Evolutionary conservation across 1,140 invertebrate species (phyloP), one percentile per base, ranked within the genome.

Genomic region (Halyomorpha halys): DNA sequence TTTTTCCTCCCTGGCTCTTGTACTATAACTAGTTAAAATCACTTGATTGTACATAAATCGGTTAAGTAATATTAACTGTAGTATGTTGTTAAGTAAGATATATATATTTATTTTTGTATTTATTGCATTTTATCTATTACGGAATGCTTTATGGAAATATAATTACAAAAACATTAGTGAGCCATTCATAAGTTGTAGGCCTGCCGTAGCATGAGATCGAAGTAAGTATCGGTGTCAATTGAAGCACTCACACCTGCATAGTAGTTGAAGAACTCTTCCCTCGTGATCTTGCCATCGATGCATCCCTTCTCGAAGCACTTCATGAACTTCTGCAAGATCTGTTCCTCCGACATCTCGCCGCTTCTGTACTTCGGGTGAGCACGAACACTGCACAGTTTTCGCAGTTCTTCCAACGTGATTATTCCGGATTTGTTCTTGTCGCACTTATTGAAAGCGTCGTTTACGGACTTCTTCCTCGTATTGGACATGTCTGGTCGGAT

Each of bases 191-290:
- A 78, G 74, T 90, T 90, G 76, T 90, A 97, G n/a, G 90, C 85
- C 71, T 90, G 87, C 65, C 94, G 81, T 83, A 97, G 95, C 89
- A 97, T 93, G 45, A 97, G 77, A 76, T 97, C 93, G 71, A 97
- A 97, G 72, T 94, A 97, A 39, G 84, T 85, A 73, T 97, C 94
- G 67, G 91, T 86, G 74, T 97, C 94, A 51, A 97, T 91, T 1
- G 91, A 94, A 13, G 92, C 89, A 74, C 91, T 95, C 44, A 98
- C 89, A 1, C 86, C 91, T 59, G 89, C 82, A 75, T 97, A 97
- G 73, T 97, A 97, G 74, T 96, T 93, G 72, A 90, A 77, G 71
- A 97, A 97, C 77, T 97, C 94, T 70, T 97, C 91, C 63, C 85
- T 79, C 0, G 93, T 95, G 1, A 96, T 87, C 91, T 97, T 56